Conservation (phyloP, 1,140 invertebrate species). For the Drosophila willistoni region DNA sequence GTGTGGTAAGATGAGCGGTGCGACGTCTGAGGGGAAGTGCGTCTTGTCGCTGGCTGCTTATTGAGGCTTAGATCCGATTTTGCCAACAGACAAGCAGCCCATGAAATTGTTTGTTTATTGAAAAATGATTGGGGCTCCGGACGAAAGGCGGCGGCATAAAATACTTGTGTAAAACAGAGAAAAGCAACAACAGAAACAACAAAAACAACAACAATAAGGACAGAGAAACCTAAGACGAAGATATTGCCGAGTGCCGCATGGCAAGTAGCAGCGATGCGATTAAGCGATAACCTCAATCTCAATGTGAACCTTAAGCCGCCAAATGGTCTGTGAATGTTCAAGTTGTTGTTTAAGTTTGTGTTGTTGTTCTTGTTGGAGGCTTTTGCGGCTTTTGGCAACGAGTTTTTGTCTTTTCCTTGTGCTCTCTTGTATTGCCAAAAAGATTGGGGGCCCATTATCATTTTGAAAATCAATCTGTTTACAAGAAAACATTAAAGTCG, state of each 20-base stretch:
- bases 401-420: slow-evolving; percentile 17
- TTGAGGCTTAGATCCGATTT: slow-evolving; percentile 81
- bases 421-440: too few species aligned
- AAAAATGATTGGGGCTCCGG: slow-evolving; percentile 67
- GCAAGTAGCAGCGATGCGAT: slow-evolving; percentile 67
- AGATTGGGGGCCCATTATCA: slow-evolving; percentile 57
- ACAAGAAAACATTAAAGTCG: slow-evolving; percentile 56
- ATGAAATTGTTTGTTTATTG: slow-evolving; percentile 82
- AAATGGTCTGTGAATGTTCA: slow-evolving; percentile 80
- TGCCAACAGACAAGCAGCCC: slow-evolving; percentile 76
- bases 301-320: slow-evolving; percentile 76
- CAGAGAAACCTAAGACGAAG: slow-evolving; percentile 30
- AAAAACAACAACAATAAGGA: slow-evolving; percentile 35
- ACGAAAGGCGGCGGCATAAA: slow-evolving; percentile 16
- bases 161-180: slow-evolving; percentile 37
- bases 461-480: slow-evolving; percentile 81
- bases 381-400: slow-evolving; percentile 69
- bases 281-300: slow-evolving; percentile 73
- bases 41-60: slow-evolving; percentile 79
- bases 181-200: slow-evolving; percentile 35
- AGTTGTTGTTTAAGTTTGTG: slow-evolving; percentile 36
- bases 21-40: slow-evolving; percentile 47
- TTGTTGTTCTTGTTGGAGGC: slow-evolving; percentile 48
- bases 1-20: not conserved
- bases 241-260: slow-evolving; percentile 37